These are phyloP conservation scores for Rhagonycha fulva DNA, from an alignment of 2,888 invertebrate genomes.

Conservation along the genomic window DNA sequence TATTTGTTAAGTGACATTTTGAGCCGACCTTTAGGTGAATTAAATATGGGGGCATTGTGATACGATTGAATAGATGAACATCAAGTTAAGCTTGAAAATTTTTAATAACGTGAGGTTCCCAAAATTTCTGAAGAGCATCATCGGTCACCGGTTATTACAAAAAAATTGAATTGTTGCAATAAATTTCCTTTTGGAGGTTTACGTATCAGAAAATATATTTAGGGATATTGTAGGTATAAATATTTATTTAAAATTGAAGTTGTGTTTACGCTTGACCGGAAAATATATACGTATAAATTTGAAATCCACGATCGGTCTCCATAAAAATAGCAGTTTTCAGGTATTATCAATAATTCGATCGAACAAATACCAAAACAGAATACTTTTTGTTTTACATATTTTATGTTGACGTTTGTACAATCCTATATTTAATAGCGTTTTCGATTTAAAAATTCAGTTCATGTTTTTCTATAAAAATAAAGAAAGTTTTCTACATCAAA, in stretches of 20 bases:
- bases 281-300: constrained; percentile 23
- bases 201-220: constrained; percentile 20
- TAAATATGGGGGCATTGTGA: neutral
- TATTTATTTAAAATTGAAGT: constrained; percentile 33
- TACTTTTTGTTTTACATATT: constrained; percentile 21
- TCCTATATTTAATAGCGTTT: neutral
- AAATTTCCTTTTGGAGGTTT: constrained; percentile 24
- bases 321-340: constrained; percentile 40
- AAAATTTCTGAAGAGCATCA: neutral
- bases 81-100: neutral
- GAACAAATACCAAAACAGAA: constrained; percentile 15
- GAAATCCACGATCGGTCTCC: constrained; percentile 29
- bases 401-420: neutral
- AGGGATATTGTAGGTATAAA: constrained; percentile 28
- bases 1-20: constrained; percentile 19
- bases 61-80: neutral
- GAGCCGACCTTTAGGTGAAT: constrained; percentile 12
- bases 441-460: neutral
- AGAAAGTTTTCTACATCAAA: neutral
- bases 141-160: constrained; percentile 12
- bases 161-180: constrained; percentile 24
- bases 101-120: neutral
- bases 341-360: constrained; percentile 43
- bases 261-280: constrained; percentile 30
- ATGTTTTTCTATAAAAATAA: neutral